Evolutionary conservation across 2,888 invertebrate genomes (phyloP), one percentile per base, ranked within the genome.

Genomic region (Mimachlamys varia): DNA sequence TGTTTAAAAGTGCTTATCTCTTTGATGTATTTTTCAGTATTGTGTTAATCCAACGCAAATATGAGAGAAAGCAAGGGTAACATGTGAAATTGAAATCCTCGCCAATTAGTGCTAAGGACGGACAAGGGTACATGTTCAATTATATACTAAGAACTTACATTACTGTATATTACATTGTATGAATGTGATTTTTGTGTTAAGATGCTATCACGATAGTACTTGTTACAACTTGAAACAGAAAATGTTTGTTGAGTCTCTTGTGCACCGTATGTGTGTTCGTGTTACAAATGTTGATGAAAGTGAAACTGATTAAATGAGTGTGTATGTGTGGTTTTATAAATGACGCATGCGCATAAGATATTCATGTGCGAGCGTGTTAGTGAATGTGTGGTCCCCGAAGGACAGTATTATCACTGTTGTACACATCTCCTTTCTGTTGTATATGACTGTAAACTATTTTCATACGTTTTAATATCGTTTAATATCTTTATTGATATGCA

Each of bases 381-480:
- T 33, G 27, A 76, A 76, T 10, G 19, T 58, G 58, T 76, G 76
- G 76, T 76, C 76, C 76, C 76, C 12, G 33, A 76, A 76, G 76
- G 76, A 76, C 76, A 76, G 76, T 33, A 33, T 76, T 76, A 13
- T 76, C 76, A 27, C 27, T 33, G 76, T 76, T 76, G 76, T 76
- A 76, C 33, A 76, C 76, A 76, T 33, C 76, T 76, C 76, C 76
- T 76, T 76, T 27, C 76, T 76, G 33, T 76, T 76, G 76, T 76
- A 76, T 33, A 76, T 76, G 76, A 76, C 76, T 76, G 76, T 76
- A 76, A 76, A 76, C 76, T 76, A 76, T 76, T 76, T 76, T 76
- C 76, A 76, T 76, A 76, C 76, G 76, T 76, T 76, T n/a, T 76
- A 76, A 76, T 76, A 76, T 76, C 76, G 76, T 76, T 76, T 76